phyloP scores from a whole-genome alignment of 2,113 vertebrate species.

The Phalacrocorax pelagicus region DNA sequence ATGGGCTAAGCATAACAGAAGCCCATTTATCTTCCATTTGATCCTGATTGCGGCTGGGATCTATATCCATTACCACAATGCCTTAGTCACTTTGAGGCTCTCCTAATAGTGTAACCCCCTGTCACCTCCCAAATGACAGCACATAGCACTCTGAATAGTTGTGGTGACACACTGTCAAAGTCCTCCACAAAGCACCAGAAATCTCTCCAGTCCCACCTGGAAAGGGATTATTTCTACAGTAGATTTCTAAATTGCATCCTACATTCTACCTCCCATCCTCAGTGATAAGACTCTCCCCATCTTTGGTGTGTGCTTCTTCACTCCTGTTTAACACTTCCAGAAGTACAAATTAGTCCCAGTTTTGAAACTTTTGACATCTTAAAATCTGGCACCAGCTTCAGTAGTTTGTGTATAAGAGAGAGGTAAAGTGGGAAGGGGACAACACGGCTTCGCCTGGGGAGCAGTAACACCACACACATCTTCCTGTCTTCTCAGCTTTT shows the following conservation, averaged over 20 bases:
- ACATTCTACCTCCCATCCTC: background rate
- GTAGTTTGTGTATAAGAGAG: background rate
- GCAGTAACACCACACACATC: background rate
- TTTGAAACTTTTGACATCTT: background rate
- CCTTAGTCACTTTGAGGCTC: background rate
- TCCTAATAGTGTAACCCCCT: background rate
- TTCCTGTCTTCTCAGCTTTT: background rate
- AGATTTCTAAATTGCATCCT: background rate
- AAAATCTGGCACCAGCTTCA: background rate
- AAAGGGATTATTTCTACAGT: background rate
- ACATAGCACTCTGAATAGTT: background rate
- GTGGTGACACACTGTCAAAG: background rate
- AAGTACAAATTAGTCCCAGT: background rate
- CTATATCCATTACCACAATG: conserved; percentile 23
- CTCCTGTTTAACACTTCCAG: background rate
- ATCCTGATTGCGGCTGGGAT: conserved; percentile 45
- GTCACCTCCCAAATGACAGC: background rate
- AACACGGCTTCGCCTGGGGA: background rate
- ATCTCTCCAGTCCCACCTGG: background rate
- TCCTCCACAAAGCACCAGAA: background rate
- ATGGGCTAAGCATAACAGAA: conserved; percentile 44
- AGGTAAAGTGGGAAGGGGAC: background rate
- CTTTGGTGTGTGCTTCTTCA: background rate
- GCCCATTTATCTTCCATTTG: conserved; percentile 65
- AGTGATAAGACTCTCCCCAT: background rate